Evolutionary conservation across 2,888 invertebrate species (phyloP).

Genomic region (Eristalis pertinax): DNA sequence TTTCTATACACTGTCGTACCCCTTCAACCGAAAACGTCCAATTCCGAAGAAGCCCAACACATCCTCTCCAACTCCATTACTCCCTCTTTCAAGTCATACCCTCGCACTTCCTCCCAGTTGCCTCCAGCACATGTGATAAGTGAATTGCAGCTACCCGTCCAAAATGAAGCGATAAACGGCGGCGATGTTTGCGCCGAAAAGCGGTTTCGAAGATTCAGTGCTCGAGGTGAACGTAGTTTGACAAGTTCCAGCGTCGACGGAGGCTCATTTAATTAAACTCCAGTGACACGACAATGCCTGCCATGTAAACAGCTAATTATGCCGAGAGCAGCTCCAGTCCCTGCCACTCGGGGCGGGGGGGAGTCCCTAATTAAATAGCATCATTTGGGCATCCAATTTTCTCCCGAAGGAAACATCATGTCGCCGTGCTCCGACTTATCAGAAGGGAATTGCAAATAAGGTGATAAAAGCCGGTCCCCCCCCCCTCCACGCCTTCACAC

Average conservation of each 20-base stretch:
- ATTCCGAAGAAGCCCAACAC: too few species aligned
- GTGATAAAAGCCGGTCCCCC: constrained; percentile 54
- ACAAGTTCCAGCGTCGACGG: neutral
- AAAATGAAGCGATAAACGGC: neutral
- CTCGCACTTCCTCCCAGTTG: neutral
- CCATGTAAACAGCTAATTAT: constrained; percentile 16
- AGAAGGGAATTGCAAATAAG: constrained; percentile 56
- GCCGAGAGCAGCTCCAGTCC: neutral
- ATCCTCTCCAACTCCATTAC: too few species aligned
- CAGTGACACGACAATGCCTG: neutral
- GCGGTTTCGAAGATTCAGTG: neutral
- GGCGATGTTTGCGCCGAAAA: neutral
- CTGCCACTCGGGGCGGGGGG: neutral
- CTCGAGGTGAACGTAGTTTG: neutral
- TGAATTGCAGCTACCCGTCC: neutral
- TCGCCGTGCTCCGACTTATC: constrained; percentile 26
- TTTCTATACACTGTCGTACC: too few species aligned
- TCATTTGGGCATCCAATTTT: constrained; percentile 52
- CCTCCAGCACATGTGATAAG: neutral
- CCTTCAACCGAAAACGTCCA: too few species aligned
- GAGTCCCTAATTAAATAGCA: constrained; percentile 56
- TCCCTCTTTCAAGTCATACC: neutral
- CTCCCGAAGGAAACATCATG: constrained; percentile 54
- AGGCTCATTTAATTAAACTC: neutral
- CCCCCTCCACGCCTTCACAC: neutral